Conservation (phyloP, 2,888 invertebrate species). For the Caenorhabditis macrosperma region DNA sequence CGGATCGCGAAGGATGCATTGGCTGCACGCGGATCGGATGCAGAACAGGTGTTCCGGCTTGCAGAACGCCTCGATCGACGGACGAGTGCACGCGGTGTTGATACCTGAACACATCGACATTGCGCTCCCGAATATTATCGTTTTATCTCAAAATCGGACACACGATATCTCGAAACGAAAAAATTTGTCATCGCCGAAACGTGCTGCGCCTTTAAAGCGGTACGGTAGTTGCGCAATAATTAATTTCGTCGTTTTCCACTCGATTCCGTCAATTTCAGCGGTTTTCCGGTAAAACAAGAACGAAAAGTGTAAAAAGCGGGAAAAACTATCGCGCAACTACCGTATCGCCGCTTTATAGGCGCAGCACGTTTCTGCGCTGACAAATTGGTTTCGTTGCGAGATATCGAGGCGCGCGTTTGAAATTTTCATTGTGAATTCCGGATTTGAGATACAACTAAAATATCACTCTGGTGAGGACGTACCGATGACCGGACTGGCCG, state of each 20-base stretch:
- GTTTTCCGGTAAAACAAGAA: not conserved
- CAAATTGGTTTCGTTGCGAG: no score
- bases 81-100: slow-evolving; percentile 33
- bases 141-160: not conserved
- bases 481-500: slow-evolving; percentile 49
- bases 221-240: no score
- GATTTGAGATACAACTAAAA: no score
- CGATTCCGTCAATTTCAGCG: no score
- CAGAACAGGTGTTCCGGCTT: slow-evolving; percentile 46
- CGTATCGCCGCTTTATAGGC: no score
- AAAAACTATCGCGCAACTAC: no score
- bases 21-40: slow-evolving; percentile 52
- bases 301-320: not conserved
- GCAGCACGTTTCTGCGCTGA: no score
- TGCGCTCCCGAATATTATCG: not conserved
- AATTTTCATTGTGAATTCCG: no score
- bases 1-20: slow-evolving; percentile 56
- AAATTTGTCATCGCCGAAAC: no score
- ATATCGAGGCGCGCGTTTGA: no score
- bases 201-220: no score
- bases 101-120: slow-evolving; percentile 26
- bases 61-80: slow-evolving; percentile 46
- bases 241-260: not conserved
- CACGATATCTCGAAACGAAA: no score
- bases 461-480: not conserved